Percentiles rank a stretch among this genome's conserved stretches.
These are phyloP conservation scores for Tryphoninae sp. DNA, from an alignment of 2,888 invertebrate genomes.

Conservation along the genomic window DNA sequence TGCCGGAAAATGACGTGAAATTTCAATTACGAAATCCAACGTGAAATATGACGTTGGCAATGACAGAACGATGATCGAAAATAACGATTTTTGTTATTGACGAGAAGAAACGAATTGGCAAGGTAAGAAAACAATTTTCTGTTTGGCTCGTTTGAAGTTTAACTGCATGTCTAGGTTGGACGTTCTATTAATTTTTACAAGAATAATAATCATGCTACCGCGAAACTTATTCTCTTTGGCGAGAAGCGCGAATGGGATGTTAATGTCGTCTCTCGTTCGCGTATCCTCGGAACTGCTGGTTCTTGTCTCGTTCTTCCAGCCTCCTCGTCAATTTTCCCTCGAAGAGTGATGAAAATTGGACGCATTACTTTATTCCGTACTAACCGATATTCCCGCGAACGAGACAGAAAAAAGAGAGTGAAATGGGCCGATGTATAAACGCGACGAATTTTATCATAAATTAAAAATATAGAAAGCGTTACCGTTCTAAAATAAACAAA, in stretches of 20 bases:
- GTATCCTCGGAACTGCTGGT: constrained; percentile 24
- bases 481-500: background rate
- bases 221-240: constrained; percentile 27
- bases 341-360: constrained; percentile 43
- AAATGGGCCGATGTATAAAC: background rate
- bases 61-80: background rate
- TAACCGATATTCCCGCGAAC: constrained; percentile 17
- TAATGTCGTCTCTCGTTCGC: constrained; percentile 10
- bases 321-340: constrained; percentile 1
- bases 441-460: too few relatives aligned
- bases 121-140: background rate
- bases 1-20: constrained; percentile 5
- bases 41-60: background rate
- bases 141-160: constrained; percentile 2
- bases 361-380: background rate
- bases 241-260: constrained; percentile 29
- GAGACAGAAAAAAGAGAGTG: background rate
- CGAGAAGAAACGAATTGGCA: background rate
- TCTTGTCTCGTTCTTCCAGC: background rate
- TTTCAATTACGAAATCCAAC: background rate
- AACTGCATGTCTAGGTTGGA: background rate
- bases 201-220: constrained; percentile 28
- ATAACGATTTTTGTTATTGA: background rate
- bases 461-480: too few relatives aligned
- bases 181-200: constrained; percentile 29